phyloP scores from a whole-genome alignment of 2,797 vertebrate genomes.

The Coregonus ussuriensis region DNA sequence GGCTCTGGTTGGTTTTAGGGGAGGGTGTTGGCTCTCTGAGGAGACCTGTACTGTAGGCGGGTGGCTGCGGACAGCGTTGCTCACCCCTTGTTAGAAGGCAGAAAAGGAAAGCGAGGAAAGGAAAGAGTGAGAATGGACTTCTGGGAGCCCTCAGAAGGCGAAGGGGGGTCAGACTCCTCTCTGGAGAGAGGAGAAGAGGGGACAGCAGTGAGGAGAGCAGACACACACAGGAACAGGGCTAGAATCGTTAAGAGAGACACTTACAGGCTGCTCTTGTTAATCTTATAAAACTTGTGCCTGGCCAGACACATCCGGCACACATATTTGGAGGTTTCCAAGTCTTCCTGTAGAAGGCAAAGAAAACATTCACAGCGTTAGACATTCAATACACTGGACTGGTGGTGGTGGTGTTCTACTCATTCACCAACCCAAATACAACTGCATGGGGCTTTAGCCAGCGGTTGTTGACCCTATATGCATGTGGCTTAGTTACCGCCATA shows the following conservation, averaged over 20 bases:
- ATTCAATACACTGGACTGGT: slow-evolving; percentile 7
- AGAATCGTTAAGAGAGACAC: slow-evolving; percentile 68
- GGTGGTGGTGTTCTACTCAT: slow-evolving; percentile 15
- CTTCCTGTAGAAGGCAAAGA: slow-evolving; percentile 82
- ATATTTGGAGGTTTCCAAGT: slow-evolving; percentile 99
- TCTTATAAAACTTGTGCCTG: slow-evolving; percentile 96
- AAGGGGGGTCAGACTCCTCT: slow-evolving; percentile 83
- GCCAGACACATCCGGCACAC: slow-evolving; percentile 97
- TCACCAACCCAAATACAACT: slow-evolving; percentile 20
- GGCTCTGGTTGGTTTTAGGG: background rate
- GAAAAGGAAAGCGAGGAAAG: slow-evolving; percentile 88
- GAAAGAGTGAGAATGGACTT: slow-evolving; percentile 90
- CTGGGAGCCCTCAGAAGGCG: slow-evolving; percentile 85
- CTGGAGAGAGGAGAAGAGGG: slow-evolving; percentile 76
- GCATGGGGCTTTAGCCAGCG: background rate
- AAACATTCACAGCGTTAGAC: slow-evolving; percentile 48
- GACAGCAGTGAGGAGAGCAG: slow-evolving; percentile 56
- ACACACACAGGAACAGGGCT: slow-evolving; percentile 51
- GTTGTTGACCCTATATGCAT: background rate
- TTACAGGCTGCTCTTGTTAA: slow-evolving; percentile 96
- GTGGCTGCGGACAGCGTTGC: slow-evolving; percentile 62
- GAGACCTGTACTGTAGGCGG: slow-evolving; percentile 39
- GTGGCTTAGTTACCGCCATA: background rate
- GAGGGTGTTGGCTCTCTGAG: slow-evolving; percentile 28
- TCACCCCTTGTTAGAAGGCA: slow-evolving; percentile 89